Evolutionary conservation across 2,113 vertebrate genomes (phyloP), one percentile per base, ranked within the genome.

Genomic region (Ploceus nigricollis): DNA sequence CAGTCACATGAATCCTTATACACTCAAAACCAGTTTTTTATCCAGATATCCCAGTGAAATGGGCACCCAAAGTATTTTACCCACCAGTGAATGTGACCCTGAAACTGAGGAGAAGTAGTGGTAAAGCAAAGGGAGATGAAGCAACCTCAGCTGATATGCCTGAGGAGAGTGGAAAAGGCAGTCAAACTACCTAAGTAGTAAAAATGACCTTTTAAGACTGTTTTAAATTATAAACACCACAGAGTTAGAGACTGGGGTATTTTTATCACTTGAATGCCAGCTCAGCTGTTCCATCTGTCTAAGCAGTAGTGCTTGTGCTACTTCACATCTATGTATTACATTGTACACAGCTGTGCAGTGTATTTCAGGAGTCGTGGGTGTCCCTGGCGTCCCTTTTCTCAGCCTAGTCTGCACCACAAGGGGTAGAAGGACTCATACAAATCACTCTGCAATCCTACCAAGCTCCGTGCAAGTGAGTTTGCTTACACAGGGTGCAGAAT

Each of bases 381-480:
- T 48, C 70, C 19, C 54, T 54, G 48, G 42, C 33, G 24, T 22
- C 27, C 30, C 30, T 65, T 64, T 79, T 57, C 42, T 65, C 77
- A 60, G 53, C 4, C 1, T 51, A 4, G 33, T 50, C 48, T 68
- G 37, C 40, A 31, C 63, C 31, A 58, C n/a, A 9, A 44, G 15
- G 58, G 33, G 11, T 15, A 20, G 64, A 77, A 56, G 33, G 39
- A 78, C n/a, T 42, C 23, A 2, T 1, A 21, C 51, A 33, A 40
- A 40, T 40, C 51, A 7, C 31, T 37, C 30, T 53, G 39, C 51
- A 22, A 1, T 9, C 73, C 33, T 33, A 47, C 44, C 15, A 1
- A 44, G 18, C 25, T 37, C 21, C 11, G 1, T 6, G 8, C 6
- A 18, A 30, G 64, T 3, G 37, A 11, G 9, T 1, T 9, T 2